phyloP scores from a whole-genome alignment of 2,797 vertebrate species.

The Labeo calbasu region DNA sequence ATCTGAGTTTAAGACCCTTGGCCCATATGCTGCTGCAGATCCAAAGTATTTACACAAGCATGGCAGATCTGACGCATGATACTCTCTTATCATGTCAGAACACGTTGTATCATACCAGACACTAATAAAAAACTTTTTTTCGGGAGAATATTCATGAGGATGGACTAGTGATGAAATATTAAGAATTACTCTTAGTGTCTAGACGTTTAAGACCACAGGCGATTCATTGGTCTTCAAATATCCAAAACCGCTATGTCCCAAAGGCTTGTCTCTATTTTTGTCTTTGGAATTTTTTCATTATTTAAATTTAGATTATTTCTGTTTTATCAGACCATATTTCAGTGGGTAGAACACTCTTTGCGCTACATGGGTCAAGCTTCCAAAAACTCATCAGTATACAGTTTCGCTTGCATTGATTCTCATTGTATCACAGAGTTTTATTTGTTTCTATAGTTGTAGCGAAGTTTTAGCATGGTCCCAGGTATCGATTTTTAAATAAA shows the following conservation, averaged over 20 bases:
- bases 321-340: not conserved
- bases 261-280: constrained; percentile 36
- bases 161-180: constrained; percentile 22
- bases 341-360: not conserved
- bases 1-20: constrained; percentile 43
- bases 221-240: constrained; percentile 21
- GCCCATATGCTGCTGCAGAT: constrained; percentile 21
- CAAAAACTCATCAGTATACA: not conserved
- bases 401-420: not conserved
- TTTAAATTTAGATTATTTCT: constrained; percentile 43
- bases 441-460: not conserved
- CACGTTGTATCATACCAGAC: constrained; percentile 12
- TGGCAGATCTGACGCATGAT: constrained; percentile 19
- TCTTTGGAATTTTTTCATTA: constrained; percentile 36
- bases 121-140: not conserved
- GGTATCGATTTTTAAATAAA: not conserved
- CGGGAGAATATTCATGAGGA: not conserved
- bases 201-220: constrained; percentile 29
- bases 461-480: not conserved
- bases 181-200: constrained; percentile 37
- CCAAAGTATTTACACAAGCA: constrained; percentile 24
- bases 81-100: constrained; percentile 17
- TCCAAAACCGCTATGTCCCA: constrained; percentile 23
- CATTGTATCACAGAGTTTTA: not conserved
- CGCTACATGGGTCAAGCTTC: not conserved